phyloP scores from a whole-genome alignment of 2,797 vertebrate species.

The Orestias chungarensis region DNA sequence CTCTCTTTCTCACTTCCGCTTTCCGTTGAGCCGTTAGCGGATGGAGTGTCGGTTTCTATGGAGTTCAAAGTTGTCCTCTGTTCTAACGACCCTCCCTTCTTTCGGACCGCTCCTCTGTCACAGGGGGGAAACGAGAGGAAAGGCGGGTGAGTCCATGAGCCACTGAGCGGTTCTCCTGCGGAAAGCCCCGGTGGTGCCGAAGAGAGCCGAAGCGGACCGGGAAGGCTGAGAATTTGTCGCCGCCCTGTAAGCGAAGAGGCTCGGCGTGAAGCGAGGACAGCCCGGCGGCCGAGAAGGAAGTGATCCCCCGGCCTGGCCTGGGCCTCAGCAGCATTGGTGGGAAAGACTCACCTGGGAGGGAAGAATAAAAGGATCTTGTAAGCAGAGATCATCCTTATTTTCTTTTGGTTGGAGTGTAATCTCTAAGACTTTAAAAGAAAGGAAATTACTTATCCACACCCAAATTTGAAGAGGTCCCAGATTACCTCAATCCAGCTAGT shows the following conservation, averaged over 20 bases:
- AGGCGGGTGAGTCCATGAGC: constrained; percentile 84
- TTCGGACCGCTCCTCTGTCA: constrained; percentile 79
- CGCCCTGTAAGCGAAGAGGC: constrained; percentile 15
- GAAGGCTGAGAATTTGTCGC: constrained; percentile 13
- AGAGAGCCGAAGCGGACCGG: constrained; percentile 46
- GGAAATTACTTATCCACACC: constrained; percentile 58
- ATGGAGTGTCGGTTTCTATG: constrained; percentile 28
- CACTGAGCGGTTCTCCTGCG: constrained; percentile 67
- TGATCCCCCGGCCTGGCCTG: constrained; percentile 72
- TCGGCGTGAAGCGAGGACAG: constrained; percentile 62
- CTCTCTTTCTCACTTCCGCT: no score
- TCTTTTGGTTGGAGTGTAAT: constrained; percentile 41
- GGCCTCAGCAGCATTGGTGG: no score
- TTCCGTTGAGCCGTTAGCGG: constrained; percentile 9
- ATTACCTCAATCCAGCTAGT: constrained; percentile 27
- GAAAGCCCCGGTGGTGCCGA: constrained; percentile 58
- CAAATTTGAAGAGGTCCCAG: constrained; percentile 43
- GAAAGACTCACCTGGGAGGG: constrained; percentile 3
- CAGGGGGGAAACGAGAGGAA: constrained; percentile 76
- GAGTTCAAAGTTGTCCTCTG: constrained; percentile 80
- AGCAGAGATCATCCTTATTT: constrained; percentile 17
- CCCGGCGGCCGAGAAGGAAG: constrained; percentile 80
- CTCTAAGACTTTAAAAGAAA: constrained; percentile 36
- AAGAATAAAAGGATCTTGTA: constrained; percentile 9
- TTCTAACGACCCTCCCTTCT: constrained; percentile 83